These are phyloP conservation scores for Gyrodactylus bullatarudis DNA, from an alignment of 1,140 invertebrate genomes.

Conservation along the genomic window DNA sequence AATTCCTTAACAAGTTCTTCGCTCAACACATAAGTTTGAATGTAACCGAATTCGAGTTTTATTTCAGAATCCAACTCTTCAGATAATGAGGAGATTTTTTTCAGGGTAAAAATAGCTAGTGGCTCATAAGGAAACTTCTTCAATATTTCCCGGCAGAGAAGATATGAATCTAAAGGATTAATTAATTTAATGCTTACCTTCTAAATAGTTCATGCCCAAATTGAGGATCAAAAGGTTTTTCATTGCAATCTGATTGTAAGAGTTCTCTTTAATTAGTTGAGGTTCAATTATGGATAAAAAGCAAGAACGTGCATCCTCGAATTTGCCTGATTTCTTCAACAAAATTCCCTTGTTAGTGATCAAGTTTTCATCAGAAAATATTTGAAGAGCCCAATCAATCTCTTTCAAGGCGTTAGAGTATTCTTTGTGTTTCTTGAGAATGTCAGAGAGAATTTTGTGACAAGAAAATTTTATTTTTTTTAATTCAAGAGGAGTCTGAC, in stretches of 20 bases:
- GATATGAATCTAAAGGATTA: not conserved
- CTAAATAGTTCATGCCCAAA: not conserved
- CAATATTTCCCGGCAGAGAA: not conserved
- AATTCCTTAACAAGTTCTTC: not conserved
- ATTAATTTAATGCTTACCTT: not conserved
- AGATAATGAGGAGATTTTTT: not conserved
- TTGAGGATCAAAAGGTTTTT: not conserved
- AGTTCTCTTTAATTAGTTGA: not conserved
- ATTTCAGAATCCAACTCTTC: not conserved
- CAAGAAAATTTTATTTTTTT: not conserved
- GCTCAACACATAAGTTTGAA: not conserved
- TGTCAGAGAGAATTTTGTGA: not conserved
- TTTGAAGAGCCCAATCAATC: not conserved
- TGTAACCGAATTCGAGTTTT: not conserved
- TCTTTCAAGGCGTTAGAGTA: not conserved
- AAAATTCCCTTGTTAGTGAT: not conserved
- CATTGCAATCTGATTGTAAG: not conserved
- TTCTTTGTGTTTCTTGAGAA: not conserved
- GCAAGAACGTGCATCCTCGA: not conserved
- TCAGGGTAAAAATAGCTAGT: not conserved
- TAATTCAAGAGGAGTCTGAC: not conserved
- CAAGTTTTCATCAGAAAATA: not conserved
- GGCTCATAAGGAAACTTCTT: not conserved
- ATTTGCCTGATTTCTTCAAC: not conserved
- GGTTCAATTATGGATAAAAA: not conserved